Conservation (phyloP, 2,113 vertebrate genomes). For the Geothlypis trichas region DNA sequence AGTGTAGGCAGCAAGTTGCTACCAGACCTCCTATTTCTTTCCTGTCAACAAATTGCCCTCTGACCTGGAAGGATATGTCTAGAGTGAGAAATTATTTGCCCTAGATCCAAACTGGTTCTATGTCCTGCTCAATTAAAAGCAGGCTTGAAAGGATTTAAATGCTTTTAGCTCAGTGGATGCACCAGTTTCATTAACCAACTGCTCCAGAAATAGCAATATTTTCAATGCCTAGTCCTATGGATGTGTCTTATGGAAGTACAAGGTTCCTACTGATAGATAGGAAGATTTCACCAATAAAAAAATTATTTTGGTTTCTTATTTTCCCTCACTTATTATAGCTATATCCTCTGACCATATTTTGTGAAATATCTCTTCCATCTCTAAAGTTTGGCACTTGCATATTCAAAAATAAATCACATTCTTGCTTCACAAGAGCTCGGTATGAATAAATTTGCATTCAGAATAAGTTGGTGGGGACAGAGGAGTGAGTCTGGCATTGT, state of each 20-base stretch:
- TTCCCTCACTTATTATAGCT: slow-evolving; percentile 12
- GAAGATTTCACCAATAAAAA: not conserved
- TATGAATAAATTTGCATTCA: slow-evolving; percentile 31
- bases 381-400: slow-evolving; percentile 23
- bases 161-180: not conserved
- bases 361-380: not conserved
- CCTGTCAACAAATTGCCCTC: not conserved
- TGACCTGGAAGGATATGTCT: slow-evolving; percentile 30
- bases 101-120: not conserved
- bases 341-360: slow-evolving; percentile 19
- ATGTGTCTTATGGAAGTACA: not conserved
- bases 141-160: not conserved
- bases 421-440: not conserved
- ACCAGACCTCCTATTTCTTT: not conserved
- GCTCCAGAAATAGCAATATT: not conserved
- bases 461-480: not conserved
- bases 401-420: slow-evolving; percentile 48
- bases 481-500: slow-evolving; percentile 20
- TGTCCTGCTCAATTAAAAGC: not conserved
- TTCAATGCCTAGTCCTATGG: not conserved
- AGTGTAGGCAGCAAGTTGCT: not conserved
- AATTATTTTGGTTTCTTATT: not conserved
- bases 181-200: not conserved
- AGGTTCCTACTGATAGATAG: not conserved
- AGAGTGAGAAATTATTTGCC: not conserved